phyloP scores from a whole-genome alignment of 2,888 invertebrate species.

The Epistrophe eligans region DNA sequence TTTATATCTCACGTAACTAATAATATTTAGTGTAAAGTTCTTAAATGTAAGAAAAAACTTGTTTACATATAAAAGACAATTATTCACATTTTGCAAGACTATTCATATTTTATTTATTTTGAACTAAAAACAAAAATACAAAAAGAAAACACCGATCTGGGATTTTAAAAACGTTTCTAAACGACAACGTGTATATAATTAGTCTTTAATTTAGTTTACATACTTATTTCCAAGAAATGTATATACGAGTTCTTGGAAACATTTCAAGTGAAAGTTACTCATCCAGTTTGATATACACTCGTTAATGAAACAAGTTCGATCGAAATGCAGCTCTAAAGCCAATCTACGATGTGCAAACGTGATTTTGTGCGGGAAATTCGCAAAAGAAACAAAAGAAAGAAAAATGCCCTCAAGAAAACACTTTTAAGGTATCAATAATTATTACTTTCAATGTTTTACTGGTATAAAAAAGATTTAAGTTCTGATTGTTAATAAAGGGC shows the following conservation, averaged over 20 bases:
- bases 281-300: neutral
- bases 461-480: no score
- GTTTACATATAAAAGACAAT: neutral
- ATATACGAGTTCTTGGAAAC: neutral
- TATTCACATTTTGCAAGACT: neutral
- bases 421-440: neutral
- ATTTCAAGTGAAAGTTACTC: conserved; percentile 26
- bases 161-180: neutral
- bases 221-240: neutral
- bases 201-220: neutral
- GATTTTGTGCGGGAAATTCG: neutral
- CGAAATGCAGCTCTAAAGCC: neutral
- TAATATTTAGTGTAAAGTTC: neutral
- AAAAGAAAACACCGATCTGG: neutral
- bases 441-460: neutral
- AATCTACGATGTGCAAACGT: conserved; percentile 2
- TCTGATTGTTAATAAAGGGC: no score
- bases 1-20: neutral
- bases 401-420: neutral
- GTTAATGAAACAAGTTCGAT: conserved; percentile 5
- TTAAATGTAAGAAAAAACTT: neutral
- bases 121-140: neutral
- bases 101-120: neutral
- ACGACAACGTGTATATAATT: neutral
- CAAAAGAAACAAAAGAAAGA: no score